Evolutionary conservation across 2,888 invertebrate species (phyloP).

Genomic region (Dilophus febrilis): DNA sequence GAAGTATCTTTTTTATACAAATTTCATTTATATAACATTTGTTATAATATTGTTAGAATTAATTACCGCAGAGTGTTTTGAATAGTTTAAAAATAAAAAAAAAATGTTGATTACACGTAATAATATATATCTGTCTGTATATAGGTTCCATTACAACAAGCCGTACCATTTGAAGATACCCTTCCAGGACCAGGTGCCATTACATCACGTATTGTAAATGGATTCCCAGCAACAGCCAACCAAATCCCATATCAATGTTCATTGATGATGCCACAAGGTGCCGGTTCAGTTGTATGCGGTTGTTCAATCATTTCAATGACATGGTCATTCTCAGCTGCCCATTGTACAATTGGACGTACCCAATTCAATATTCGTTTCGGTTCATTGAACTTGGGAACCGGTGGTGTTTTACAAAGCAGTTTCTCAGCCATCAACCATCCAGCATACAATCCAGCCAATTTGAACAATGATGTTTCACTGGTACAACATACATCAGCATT

Average conservation of each 20-base stretch:
- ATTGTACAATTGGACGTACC: not conserved
- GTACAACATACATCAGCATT: not conserved
- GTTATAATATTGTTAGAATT: too few species aligned
- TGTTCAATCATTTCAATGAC: not conserved
- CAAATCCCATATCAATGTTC: slow-evolving; percentile 1
- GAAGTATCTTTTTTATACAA: too few species aligned
- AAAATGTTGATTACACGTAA: too few species aligned
- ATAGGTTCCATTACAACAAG: too few species aligned
- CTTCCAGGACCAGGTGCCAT: not conserved
- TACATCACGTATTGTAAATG: slow-evolving; percentile 1
- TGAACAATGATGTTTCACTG: slow-evolving; percentile 1
- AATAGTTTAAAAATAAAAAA: too few species aligned
- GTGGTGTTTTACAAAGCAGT: not conserved
- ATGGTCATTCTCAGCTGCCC: slow-evolving; percentile 1
- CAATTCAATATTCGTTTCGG: slow-evolving; percentile 1
- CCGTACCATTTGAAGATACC: too few species aligned
- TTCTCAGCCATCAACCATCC: not conserved
- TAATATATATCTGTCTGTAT: too few species aligned
- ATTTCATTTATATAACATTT: too few species aligned
- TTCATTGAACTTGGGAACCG: not conserved
- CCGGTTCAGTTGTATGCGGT: slow-evolving; percentile 1
- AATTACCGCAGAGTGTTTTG: too few species aligned
- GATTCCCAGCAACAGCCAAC: not conserved
- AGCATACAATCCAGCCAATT: not conserved
- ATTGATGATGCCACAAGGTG: not conserved